These are phyloP conservation scores for Enteromius mattozi DNA, from an alignment of 2,797 vertebrate genomes.

Conservation along the genomic window DNA sequence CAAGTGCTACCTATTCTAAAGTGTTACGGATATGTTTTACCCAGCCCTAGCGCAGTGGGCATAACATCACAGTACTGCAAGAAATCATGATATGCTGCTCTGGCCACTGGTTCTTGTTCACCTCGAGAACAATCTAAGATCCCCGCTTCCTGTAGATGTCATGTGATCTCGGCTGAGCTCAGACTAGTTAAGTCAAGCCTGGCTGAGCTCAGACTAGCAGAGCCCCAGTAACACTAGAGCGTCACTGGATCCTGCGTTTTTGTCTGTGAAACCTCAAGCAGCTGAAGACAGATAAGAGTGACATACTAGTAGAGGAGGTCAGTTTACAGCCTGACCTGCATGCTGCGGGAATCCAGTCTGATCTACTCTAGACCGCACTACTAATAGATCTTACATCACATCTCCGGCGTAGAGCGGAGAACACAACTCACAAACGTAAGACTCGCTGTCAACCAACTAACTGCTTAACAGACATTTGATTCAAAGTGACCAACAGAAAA, in stretches of 20 bases:
- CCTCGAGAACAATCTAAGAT: neutral
- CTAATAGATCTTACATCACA: neutral
- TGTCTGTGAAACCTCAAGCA: conserved; percentile 43
- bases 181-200: conserved; percentile 20
- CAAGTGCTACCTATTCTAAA: too few species aligned
- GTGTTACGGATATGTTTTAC: too few species aligned
- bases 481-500: neutral
- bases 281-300: conserved; percentile 41
- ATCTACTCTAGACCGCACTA: neutral
- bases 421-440: neutral
- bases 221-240: conserved; percentile 23
- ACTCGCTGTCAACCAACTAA: neutral
- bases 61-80: neutral
- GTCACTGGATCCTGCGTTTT: conserved; percentile 34
- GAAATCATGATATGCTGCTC: neutral
- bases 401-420: neutral
- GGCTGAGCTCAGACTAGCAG: conserved; percentile 28
- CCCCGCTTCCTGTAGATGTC: conserved; percentile 12
- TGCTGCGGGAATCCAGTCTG: neutral
- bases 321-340: conserved; percentile 21
- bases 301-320: conserved; percentile 25
- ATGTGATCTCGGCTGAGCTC: conserved; percentile 13
- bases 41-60: neutral
- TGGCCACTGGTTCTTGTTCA: neutral
- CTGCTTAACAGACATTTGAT: neutral